Evolutionary conservation across 2,113 vertebrate genomes (phyloP).

Genomic region (Cricetomys ansorgei): DNA sequence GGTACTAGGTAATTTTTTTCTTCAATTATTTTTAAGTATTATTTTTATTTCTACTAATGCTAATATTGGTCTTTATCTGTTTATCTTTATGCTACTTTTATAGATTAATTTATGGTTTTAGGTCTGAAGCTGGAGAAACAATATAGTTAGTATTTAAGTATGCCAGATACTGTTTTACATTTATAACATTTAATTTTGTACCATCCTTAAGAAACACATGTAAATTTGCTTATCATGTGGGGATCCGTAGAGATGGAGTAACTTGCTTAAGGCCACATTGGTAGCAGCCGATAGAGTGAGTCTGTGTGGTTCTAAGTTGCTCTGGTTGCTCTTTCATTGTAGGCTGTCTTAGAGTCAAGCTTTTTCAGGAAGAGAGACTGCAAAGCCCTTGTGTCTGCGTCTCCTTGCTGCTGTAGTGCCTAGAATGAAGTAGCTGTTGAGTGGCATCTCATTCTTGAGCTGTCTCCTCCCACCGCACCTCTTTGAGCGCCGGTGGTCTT

Average conservation of each 20-base stretch:
- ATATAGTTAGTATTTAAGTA: conserved; percentile 17
- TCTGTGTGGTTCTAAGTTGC: background rate
- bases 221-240: background rate
- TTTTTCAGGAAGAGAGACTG: background rate
- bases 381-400: background rate
- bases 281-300: background rate
- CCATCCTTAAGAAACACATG: background rate
- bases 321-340: background rate
- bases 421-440: background rate
- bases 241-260: background rate
- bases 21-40: background rate
- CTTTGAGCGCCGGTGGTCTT: background rate
- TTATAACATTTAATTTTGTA: conserved; percentile 27
- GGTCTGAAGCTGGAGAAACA: background rate
- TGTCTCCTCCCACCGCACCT: too few species aligned
- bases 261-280: background rate
- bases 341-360: background rate
- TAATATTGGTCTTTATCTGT: background rate
- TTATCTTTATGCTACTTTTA: conserved; percentile 21
- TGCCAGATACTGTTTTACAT: background rate
- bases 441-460: background rate
- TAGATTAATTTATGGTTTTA: background rate
- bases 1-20: background rate
- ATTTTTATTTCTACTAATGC: conserved; percentile 4
- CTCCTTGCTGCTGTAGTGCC: background rate